Conservation (phyloP, 1,140 invertebrate genomes). For the Papilio polyxenes region DNA sequence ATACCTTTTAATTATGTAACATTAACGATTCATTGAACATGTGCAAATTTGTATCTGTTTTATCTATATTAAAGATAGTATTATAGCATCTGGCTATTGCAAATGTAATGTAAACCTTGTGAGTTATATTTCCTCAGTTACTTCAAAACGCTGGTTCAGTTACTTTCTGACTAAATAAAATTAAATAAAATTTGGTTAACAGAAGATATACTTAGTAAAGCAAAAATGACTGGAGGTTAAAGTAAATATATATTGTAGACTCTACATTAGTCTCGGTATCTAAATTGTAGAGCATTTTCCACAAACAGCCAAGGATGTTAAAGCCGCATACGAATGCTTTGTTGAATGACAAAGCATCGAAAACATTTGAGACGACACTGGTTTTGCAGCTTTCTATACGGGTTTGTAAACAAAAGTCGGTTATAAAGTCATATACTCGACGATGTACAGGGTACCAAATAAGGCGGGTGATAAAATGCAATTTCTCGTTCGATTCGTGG, state of each 20-base stretch:
- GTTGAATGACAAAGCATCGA: conserved; percentile 11
- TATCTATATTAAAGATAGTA: background rate
- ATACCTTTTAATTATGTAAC: conserved; percentile 31
- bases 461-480: conserved; percentile 41
- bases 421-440: conserved; percentile 9
- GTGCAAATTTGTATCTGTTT: background rate
- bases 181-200: no score
- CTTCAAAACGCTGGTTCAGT: no score
- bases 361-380: background rate
- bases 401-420: conserved; percentile 35
- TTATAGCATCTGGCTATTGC: background rate
- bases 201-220: background rate
- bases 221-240: background rate
- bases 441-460: conserved; percentile 9
- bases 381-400: conserved; percentile 16
- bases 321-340: background rate
- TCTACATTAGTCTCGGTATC: background rate
- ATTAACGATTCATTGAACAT: conserved; percentile 5
- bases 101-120: no score
- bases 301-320: background rate
- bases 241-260: background rate
- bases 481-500: conserved; percentile 31
- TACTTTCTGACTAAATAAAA: no score
- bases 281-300: background rate
- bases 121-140: no score